Evolutionary conservation across 1,140 invertebrate species (phyloP).

Genomic region (Pseudomyrmex concolor): DNA sequence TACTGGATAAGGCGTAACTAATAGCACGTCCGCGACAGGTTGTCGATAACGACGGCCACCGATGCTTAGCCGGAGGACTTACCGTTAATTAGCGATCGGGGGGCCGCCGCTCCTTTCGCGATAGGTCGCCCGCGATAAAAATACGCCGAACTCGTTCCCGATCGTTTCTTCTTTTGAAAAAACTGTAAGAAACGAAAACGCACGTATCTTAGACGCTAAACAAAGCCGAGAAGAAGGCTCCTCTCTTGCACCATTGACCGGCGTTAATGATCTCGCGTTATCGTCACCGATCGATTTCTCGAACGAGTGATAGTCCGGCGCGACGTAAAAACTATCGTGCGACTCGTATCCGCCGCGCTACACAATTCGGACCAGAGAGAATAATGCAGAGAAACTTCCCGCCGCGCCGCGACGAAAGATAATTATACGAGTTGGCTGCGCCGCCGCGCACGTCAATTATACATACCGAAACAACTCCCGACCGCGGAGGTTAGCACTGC

Average conservation of each 20-base stretch:
- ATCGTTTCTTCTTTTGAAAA: neutral
- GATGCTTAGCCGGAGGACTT: conserved; percentile 49
- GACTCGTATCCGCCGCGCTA: too few relatives aligned
- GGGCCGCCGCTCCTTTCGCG: neutral
- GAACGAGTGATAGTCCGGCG: too few relatives aligned
- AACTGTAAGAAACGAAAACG: conserved; percentile 20
- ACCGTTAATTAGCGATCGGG: conserved; percentile 65
- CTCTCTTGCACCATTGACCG: neutral
- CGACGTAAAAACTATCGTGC: too few relatives aligned
- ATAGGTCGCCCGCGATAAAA: conserved; percentile 27
- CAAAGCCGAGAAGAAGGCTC: neutral
- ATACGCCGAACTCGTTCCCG: neutral
- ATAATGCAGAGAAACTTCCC: conserved; percentile 22
- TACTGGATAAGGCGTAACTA: conserved; percentile 70
- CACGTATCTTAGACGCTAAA: conserved; percentile 2
- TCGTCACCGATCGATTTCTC: neutral
- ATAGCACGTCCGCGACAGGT: conserved; percentile 60
- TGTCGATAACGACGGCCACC: conserved; percentile 63
- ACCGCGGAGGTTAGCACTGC: conserved; percentile 29
- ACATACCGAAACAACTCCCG: conserved; percentile 1
- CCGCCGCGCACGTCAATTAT: conserved; percentile 33
- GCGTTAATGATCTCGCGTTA: conserved; percentile 2
- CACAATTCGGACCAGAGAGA: neutral
- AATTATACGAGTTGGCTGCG: conserved; percentile 32
- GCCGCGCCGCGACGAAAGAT: conserved; percentile 33